A percentile compares a stretch with the other conserved stretches of the same genome.
Conservation (phyloP, 2,888 invertebrate genomes). For the Diploptera punctata region DNA sequence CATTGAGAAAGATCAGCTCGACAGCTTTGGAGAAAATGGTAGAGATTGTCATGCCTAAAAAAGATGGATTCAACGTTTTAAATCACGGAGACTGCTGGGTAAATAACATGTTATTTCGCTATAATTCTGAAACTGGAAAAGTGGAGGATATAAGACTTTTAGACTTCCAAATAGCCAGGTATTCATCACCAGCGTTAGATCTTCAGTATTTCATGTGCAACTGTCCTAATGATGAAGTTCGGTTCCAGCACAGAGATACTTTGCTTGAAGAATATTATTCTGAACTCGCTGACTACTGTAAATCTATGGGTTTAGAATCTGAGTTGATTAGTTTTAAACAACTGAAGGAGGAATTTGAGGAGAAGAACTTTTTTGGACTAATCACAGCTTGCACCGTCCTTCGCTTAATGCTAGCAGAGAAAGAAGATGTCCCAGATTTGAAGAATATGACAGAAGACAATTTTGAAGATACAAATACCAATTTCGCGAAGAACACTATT, state of each 20-base stretch:
- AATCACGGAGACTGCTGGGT: constrained; percentile 43
- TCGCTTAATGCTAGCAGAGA: constrained; percentile 44
- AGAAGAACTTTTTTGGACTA: constrained; percentile 44
- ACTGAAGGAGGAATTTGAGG: constrained; percentile 45
- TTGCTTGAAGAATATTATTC: constrained; percentile 38
- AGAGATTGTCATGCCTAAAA: constrained; percentile 1
- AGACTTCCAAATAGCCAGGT: constrained; percentile 41
- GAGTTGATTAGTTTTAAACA: constrained; percentile 39
- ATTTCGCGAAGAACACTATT: constrained; percentile 12
- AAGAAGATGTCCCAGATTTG: constrained; percentile 40
- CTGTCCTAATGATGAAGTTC: constrained; percentile 13
- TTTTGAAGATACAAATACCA: not conserved
- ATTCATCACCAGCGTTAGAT: constrained; percentile 38
- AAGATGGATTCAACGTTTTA: constrained; percentile 33
- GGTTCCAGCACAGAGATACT: constrained; percentile 17
- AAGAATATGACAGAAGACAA: constrained; percentile 27
- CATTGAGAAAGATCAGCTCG: not conserved
- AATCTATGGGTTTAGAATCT: not conserved
- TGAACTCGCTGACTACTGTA: not conserved
- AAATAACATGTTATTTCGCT: constrained; percentile 43
- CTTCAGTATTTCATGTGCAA: constrained; percentile 41
- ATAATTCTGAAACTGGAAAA: constrained; percentile 5
- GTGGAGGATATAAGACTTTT: constrained; percentile 38
- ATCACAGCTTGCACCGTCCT: constrained; percentile 43
- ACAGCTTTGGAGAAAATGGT: not conserved